Percentiles rank a stretch among this genome's conserved stretches.
Evolutionary conservation across 2,888 invertebrate species (phyloP).

Genomic region (Pristionchus arcanus): DNA sequence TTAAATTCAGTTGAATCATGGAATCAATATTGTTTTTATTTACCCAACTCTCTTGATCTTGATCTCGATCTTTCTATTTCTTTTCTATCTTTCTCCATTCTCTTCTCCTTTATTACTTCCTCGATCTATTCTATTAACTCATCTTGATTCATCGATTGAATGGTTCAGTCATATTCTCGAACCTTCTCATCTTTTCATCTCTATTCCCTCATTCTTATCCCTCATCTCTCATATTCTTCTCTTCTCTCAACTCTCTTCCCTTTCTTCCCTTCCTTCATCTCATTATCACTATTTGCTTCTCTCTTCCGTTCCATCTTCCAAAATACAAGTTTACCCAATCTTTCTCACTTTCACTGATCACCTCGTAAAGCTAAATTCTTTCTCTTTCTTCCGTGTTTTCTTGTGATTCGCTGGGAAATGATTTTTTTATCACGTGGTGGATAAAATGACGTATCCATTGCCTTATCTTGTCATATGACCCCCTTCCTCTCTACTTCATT

Average conservation of each 20-base stretch:
- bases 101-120: background rate
- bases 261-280: background rate
- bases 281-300: constrained; percentile 31
- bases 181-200: background rate
- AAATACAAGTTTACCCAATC: background rate
- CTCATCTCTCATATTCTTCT: background rate
- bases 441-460: no score
- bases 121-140: background rate
- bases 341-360: background rate
- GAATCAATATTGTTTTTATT: background rate
- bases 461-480: background rate
- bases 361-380: background rate
- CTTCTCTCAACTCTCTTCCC: background rate
- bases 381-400: no score
- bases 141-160: constrained; percentile 5
- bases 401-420: no score
- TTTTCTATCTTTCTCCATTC: background rate
- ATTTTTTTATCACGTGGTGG: no score
- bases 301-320: background rate
- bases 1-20: background rate
- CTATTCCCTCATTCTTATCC: background rate
- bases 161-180: background rate
- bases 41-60: background rate
- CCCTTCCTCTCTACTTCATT: background rate
- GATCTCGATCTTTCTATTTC: background rate